Conservation (phyloP, 2,113 vertebrate genomes). For the Vidua macroura region DNA sequence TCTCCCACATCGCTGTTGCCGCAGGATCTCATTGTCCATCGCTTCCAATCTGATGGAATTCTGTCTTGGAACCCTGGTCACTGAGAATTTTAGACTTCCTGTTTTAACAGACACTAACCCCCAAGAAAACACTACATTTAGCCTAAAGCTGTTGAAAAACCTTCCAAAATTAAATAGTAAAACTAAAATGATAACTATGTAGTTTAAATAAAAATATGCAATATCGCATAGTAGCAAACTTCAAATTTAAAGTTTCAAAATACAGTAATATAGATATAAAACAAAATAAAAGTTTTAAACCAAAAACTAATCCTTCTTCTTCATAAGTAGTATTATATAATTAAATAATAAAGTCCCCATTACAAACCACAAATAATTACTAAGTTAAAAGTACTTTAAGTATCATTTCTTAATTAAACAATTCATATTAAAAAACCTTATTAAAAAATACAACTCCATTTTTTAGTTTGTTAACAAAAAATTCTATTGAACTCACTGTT, state of each 20-base stretch:
- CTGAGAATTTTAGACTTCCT: neutral
- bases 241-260: neutral
- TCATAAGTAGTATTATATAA: neutral
- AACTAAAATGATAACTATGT: neutral
- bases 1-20: neutral
- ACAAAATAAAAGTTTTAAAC: neutral
- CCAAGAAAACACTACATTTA: neutral
- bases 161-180: neutral
- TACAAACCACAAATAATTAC: neutral
- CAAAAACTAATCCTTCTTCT: neutral
- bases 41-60: neutral
- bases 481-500: neutral
- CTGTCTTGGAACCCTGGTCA: neutral
- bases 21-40: neutral
- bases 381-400: neutral
- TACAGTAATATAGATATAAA: neutral
- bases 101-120: neutral
- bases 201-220: neutral
- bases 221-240: neutral
- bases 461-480: neutral
- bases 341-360: neutral
- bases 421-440: neutral
- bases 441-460: neutral
- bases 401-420: neutral
- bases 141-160: neutral